phyloP scores from a whole-genome alignment of 1,140 invertebrate genomes.

The Drosophila sproati region DNA sequence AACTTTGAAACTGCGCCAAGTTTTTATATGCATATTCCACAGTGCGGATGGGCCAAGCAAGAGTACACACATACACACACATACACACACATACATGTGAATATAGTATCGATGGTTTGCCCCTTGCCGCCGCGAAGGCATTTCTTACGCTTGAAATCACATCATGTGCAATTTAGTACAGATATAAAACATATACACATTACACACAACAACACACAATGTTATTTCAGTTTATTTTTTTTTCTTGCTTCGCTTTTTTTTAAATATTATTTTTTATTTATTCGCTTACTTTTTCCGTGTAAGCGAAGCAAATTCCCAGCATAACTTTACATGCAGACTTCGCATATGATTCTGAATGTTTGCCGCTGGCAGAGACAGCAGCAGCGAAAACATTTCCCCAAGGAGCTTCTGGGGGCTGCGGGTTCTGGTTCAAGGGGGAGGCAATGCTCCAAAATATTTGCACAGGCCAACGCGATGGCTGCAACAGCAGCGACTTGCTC shows the following conservation, averaged over 20 bases:
- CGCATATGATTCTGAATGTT: slow-evolving; percentile 56
- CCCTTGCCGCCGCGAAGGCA: slow-evolving; percentile 35
- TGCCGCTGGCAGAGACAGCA: slow-evolving; percentile 38
- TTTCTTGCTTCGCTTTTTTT: background rate
- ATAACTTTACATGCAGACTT: slow-evolving; percentile 65
- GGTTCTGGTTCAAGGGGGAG: background rate
- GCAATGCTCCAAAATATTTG: slow-evolving; percentile 66
- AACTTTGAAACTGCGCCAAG: slow-evolving; percentile 78
- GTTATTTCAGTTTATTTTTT: slow-evolving; percentile 22
- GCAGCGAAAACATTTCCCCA: slow-evolving; percentile 60
- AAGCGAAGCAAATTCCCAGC: slow-evolving; percentile 65
- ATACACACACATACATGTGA: slow-evolving; percentile 16
- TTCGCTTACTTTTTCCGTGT: slow-evolving; percentile 35
- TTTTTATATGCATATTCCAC: slow-evolving; percentile 71
- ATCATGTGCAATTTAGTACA: slow-evolving; percentile 80
- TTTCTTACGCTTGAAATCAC: slow-evolving; percentile 82
- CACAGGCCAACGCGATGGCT: slow-evolving; percentile 70
- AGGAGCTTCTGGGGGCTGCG: background rate
- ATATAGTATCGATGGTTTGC: slow-evolving; percentile 63
- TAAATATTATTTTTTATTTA: slow-evolving; percentile 21
- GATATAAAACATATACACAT: slow-evolving; percentile 47
- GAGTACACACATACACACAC: slow-evolving; percentile 6
- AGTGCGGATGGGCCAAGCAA: slow-evolving; percentile 12
- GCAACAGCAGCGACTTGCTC: slow-evolving; percentile 49
- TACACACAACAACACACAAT: slow-evolving; percentile 2